Base-by-base conservation (phyloP, 2,113 vertebrate genomes). In the Mastomys natalensis region DNA sequence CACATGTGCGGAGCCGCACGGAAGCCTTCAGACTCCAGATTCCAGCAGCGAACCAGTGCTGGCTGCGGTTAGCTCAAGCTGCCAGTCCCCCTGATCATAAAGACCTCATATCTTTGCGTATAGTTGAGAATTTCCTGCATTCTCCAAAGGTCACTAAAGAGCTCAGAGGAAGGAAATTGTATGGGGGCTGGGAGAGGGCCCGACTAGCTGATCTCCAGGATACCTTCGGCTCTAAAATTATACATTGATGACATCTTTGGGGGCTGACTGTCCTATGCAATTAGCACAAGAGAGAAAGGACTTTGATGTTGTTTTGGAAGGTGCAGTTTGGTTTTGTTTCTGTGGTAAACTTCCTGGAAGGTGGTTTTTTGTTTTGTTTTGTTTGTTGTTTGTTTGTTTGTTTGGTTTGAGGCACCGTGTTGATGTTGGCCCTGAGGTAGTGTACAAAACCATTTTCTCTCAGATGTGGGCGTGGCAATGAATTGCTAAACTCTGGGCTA, bases 51-150 rank as follows among this genome's bases (percentile, higher is more conserved):
- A 98, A 97, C 93, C 96, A 82, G 94, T 22, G 31, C 97, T 96
- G 94, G 97, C 96, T 97, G 97, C 94, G 82, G 95, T 97, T 96
- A 98, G 95, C 97, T 55, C 43, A 3, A 34, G 64, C 80, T 95
- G 97, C 97, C 97, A 92, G 93, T 77, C 45, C 95, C 95, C 55
- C 94, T 37, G 21, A 73, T 74, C 21, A 8, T 66, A 66, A 86
- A 92, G 93, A 78, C 77, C 24, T 13, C 0, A 0, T 31, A 45
- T 70, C 94, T 93, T 66, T 0, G 3, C 86, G 80, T 16, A 29
- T 34, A 2, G n/a, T 2, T 16, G 93, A 73, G 84, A 77, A 68
- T 40, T 55, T 84, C 81, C 80, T 78, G 77, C 90, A 1, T 85
- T 82, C 68, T 68, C 51, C 43, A 9, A 11, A 86, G 89, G 94